Evolutionary conservation across 92 coral and sea anemone species (phyloP).

Genomic region (Siderastrea siderea): DNA sequence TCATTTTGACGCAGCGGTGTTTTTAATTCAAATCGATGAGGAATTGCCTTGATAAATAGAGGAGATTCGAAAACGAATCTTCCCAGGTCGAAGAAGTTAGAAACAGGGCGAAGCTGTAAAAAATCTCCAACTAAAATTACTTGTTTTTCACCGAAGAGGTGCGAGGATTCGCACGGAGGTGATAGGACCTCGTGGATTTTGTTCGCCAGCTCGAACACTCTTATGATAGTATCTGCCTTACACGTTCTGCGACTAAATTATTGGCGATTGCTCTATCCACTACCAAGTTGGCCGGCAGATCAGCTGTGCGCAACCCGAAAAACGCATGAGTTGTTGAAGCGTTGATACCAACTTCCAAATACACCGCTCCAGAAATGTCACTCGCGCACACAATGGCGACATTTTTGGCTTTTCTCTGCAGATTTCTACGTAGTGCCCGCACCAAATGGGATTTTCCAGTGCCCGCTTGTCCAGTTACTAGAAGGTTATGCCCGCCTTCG

Average conservation of each 20-base stretch:
- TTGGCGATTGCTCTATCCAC: conserved; percentile 40
- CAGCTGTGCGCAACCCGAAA: conserved; percentile 58
- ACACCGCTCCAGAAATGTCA: conserved; percentile 43
- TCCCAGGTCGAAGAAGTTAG: conserved; percentile 37
- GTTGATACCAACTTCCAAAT: neutral
- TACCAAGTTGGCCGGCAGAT: conserved; percentile 53
- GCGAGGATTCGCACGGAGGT: neutral
- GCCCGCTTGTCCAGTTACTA: conserved; percentile 25
- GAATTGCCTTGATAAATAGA: conserved; percentile 33
- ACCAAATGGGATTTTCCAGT: conserved; percentile 15
- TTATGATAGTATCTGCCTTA: conserved; percentile 43
- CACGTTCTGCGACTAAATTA: conserved; percentile 31
- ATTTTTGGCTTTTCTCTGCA: conserved; percentile 2
- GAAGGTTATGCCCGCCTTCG: conserved; percentile 21
- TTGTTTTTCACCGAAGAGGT: conserved; percentile 39
- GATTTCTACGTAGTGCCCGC: neutral
- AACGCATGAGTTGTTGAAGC: conserved; percentile 22
- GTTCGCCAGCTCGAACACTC: conserved; percentile 47
- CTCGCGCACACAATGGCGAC: conserved; percentile 33
- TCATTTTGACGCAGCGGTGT: conserved; percentile 47
- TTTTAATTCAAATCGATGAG: conserved; percentile 61
- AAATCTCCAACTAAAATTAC: conserved; percentile 60
- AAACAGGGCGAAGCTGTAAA: conserved; percentile 54
- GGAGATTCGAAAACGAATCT: conserved; percentile 39
- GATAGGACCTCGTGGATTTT: conserved; percentile 22